These are phyloP conservation scores for Holotrichia oblita DNA, from an alignment of 1,140 invertebrate species.

Conservation along the genomic window DNA sequence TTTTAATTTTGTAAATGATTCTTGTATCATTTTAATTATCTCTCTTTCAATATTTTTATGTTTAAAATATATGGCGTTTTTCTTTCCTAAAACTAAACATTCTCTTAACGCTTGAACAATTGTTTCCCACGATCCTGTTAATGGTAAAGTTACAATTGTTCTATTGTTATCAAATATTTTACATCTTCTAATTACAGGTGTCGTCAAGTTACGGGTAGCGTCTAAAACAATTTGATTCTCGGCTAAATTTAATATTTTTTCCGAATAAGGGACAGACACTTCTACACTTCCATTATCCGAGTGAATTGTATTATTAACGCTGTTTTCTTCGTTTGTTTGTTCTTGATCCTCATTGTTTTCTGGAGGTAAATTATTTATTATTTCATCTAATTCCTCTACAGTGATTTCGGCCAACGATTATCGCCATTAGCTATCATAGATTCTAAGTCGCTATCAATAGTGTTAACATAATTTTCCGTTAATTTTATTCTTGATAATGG, in stretches of 20 bases:
- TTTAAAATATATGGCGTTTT: background rate
- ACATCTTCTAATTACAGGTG: background rate
- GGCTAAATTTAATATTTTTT: background rate
- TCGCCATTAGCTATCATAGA: background rate
- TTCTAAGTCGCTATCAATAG: background rate
- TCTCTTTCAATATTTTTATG: background rate
- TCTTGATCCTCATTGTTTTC: background rate
- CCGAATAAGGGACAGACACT: background rate
- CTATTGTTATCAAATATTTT: background rate
- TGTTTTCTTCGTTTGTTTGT: background rate
- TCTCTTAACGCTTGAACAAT: background rate
- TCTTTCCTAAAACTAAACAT: background rate
- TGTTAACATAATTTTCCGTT: background rate
- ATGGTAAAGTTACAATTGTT: background rate
- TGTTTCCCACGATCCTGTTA: too few relatives aligned
- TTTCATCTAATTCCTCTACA: background rate
- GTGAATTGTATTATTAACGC: background rate
- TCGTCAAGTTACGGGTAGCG: background rate
- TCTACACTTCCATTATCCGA: background rate
- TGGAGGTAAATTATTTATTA: background rate
- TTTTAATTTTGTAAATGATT: background rate
- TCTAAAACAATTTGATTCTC: background rate
- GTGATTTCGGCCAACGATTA: background rate
- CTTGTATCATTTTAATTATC: background rate
- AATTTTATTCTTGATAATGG: conserved; percentile 36